These are phyloP conservation scores for Sebastes paucispinis DNA, from an alignment of 2,797 vertebrate genomes.

Conservation along the genomic window DNA sequence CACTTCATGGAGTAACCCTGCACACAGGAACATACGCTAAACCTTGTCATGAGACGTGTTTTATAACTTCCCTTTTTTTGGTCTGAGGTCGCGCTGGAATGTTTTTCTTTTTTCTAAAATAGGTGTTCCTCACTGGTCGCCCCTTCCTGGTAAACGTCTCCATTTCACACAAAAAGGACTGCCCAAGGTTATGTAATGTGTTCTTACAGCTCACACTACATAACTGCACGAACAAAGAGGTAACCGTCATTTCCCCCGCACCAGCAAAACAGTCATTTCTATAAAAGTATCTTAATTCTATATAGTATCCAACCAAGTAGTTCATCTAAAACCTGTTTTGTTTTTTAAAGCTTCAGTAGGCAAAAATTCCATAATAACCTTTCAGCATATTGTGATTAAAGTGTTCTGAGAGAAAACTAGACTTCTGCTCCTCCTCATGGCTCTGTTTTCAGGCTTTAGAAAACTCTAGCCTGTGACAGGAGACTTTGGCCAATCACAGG, in stretches of 20 bases:
- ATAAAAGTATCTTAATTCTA: neutral
- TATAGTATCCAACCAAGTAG: neutral
- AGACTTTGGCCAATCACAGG: too few species aligned
- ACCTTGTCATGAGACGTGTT: neutral
- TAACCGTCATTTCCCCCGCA: neutral
- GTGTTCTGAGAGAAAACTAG: too few species aligned
- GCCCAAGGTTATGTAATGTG: conserved; percentile 11
- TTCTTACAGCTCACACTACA: neutral
- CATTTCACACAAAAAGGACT: neutral
- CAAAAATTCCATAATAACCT: too few species aligned
- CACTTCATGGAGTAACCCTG: neutral
- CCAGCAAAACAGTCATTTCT: neutral
- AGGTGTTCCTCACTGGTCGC: conserved; percentile 12
- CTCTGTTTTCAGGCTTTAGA: too few species aligned
- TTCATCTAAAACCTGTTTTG: neutral
- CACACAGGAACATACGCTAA: neutral
- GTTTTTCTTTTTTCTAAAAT: neutral
- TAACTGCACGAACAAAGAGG: neutral
- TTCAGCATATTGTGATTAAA: too few species aligned
- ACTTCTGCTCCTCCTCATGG: too few species aligned
- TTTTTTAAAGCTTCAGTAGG: too few species aligned
- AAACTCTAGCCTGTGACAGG: too few species aligned
- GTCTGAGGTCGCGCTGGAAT: neutral
- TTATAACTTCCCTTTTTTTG: conserved; percentile 10
- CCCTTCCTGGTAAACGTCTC: neutral